Percentiles rank a stretch among this genome's conserved stretches.
Evolutionary conservation across 2,888 invertebrate genomes (phyloP).

Genomic region (Tenthredo distinguenda): DNA sequence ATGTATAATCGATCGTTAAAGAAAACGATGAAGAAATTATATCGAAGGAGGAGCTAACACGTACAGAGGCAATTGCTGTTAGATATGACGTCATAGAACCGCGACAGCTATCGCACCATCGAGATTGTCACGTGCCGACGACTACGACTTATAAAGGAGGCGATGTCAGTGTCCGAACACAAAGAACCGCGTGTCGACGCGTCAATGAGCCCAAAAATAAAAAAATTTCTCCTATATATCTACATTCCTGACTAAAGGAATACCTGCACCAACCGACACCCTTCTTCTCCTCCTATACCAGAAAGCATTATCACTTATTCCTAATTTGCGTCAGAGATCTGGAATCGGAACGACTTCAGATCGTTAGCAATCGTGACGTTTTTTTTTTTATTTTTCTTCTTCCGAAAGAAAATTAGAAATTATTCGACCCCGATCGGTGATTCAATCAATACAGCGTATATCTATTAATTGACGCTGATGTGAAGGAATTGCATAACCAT

Average conservation of each 20-base stretch:
- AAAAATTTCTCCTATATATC: neutral
- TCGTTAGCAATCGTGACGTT: neutral
- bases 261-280: neutral
- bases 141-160: constrained; percentile 61
- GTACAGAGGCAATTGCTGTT: constrained; percentile 1
- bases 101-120: constrained; percentile 36
- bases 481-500: neutral
- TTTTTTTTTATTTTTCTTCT: neutral
- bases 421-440: neutral
- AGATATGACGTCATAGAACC: constrained; percentile 23
- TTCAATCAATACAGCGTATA: neutral
- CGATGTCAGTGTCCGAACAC: constrained; percentile 68
- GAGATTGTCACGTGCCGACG: constrained; percentile 54
- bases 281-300: no score
- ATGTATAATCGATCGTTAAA: neutral
- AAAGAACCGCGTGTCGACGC: constrained; percentile 57
- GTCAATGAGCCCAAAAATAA: constrained; percentile 12
- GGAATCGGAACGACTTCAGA: neutral
- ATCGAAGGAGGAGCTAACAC: neutral
- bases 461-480: neutral
- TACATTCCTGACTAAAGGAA: neutral
- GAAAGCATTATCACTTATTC: no score
- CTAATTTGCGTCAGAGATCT: no score
- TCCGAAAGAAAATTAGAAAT: neutral
- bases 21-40: neutral